These are phyloP conservation scores for Typhlichthys eigenmanni DNA, from an alignment of 2,797 vertebrate species.

Conservation along the genomic window DNA sequence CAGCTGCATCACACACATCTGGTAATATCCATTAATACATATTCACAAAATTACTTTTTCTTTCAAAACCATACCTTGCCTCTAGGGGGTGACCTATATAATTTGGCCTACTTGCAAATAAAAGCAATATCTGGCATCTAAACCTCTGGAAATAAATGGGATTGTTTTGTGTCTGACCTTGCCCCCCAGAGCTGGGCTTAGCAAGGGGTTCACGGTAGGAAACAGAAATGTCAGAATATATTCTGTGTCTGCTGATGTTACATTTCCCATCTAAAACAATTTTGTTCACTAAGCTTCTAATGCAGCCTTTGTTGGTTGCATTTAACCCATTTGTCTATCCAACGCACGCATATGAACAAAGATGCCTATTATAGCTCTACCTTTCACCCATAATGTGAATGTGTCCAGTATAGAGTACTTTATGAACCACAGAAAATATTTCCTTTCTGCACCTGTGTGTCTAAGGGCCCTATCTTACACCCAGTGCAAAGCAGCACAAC, in stretches of 20 bases:
- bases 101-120: conserved; percentile 6
- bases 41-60: conserved; percentile 1
- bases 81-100: not conserved
- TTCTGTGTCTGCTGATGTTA: conserved; percentile 23
- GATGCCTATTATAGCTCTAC: no score
- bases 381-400: no score
- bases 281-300: conserved; percentile 29
- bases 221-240: conserved; percentile 8
- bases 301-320: conserved; percentile 15
- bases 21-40: no score
- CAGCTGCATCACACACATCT: no score
- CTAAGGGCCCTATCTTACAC: no score
- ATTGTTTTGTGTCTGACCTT: conserved; percentile 19
- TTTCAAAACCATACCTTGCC: conserved; percentile 1
- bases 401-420: no score
- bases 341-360: not conserved
- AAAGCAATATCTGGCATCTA: conserved; percentile 20
- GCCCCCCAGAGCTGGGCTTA: conserved; percentile 34
- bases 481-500: no score
- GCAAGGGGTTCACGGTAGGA: conserved; percentile 41
- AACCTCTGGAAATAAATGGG: not conserved
- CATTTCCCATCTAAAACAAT: conserved; percentile 19
- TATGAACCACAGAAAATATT: no score
- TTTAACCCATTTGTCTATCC: conserved; percentile 47
- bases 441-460: conserved; percentile 13